A percentile compares a stretch with the other conserved stretches of the same genome.
phyloP scores from a whole-genome alignment of 1,140 invertebrate genomes.

The Acromyrmex heyeri region DNA sequence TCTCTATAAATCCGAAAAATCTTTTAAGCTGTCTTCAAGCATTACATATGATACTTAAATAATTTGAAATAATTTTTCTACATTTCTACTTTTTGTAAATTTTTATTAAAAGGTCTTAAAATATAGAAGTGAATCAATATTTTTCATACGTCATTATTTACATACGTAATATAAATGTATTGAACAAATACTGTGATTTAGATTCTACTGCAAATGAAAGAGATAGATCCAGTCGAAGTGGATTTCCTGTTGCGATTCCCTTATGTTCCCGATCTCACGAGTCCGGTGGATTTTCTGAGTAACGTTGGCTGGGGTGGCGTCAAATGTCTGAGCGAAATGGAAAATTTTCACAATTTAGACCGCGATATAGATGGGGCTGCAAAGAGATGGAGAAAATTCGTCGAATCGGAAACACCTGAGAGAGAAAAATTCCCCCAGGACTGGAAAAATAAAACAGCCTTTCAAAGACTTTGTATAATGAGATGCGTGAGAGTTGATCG shows the following conservation, averaged over 20 bases:
- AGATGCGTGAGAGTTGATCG: conserved; percentile 95
- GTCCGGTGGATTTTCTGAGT: conserved; percentile 95
- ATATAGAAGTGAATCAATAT: not conserved
- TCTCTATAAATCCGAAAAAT: not conserved
- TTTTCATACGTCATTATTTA: not conserved
- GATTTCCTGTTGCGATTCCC: conserved; percentile 96
- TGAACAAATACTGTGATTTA: conserved; percentile 80
- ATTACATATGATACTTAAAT: not conserved
- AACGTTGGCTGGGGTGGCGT: conserved; percentile 96
- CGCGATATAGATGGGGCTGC: conserved; percentile 96
- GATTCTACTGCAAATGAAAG: conserved; percentile 90
- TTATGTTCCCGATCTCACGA: conserved; percentile 88
- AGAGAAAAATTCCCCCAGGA: conserved; percentile 98
- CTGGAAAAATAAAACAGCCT: conserved; percentile 96
- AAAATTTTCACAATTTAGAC: conserved; percentile 95
- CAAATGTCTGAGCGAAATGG: conserved; percentile 91
- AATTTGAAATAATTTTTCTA: not conserved
- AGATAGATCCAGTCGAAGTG: conserved; percentile 91
- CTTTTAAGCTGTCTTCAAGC: not conserved
- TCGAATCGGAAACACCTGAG: conserved; percentile 96
- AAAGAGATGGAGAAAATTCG: conserved; percentile 97
- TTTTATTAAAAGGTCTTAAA: not conserved
- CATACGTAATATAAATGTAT: not conserved
- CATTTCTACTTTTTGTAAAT: not conserved
- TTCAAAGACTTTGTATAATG: conserved; percentile 97